These are phyloP conservation scores for Emydoidea blandingii DNA, from an alignment of 2,797 vertebrate species.

Conservation along the genomic window DNA sequence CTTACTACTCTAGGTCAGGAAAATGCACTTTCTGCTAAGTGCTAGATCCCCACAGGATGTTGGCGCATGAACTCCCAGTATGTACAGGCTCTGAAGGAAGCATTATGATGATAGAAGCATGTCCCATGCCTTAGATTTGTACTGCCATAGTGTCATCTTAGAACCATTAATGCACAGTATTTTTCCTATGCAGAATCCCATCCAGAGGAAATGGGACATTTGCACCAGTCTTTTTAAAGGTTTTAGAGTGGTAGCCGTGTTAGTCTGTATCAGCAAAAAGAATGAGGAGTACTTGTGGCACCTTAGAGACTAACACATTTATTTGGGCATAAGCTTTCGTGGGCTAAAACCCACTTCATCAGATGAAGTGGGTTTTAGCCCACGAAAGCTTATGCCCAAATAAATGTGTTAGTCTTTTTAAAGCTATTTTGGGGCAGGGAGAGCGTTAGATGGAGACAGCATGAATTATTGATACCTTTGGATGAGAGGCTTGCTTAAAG, in stretches of 20 bases:
- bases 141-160: background rate
- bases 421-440: background rate
- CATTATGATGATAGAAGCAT: background rate
- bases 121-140: fast-evolving
- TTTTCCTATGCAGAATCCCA: background rate
- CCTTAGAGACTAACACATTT: too few relatives aligned
- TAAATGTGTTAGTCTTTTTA: background rate
- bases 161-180: background rate
- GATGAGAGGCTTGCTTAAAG: background rate
- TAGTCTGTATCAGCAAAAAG: too few relatives aligned
- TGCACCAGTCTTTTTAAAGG: fast-evolving
- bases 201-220: background rate
- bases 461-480: background rate
- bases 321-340: too few relatives aligned
- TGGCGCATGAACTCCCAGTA: fast-evolving
- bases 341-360: too few relatives aligned
- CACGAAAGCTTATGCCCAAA: too few relatives aligned
- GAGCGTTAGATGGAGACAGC: background rate
- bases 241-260: too few relatives aligned
- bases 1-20: background rate
- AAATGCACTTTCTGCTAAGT: background rate
- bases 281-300: too few relatives aligned
- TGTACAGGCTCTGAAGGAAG: background rate
- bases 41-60: fast-evolving
- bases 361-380: too few relatives aligned